phyloP scores from a whole-genome alignment of 2,797 vertebrate genomes.

The Gambelia wislizenii region DNA sequence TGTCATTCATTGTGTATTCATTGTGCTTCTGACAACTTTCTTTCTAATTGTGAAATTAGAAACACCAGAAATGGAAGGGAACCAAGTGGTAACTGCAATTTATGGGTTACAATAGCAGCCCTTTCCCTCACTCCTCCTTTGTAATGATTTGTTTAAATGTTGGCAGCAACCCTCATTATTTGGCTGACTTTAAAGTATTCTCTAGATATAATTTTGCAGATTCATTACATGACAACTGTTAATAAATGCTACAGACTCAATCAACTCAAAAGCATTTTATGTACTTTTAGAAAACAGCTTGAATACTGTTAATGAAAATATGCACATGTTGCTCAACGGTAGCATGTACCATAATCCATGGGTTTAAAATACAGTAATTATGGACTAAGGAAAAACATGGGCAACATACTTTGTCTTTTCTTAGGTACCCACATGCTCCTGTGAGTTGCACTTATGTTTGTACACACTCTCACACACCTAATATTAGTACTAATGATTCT shows the following conservation, averaged over 20 bases:
- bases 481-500: too few relatives aligned
- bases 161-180: conserved; percentile 13
- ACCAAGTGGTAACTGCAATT: not conserved
- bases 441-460: not conserved
- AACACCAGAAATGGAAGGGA: conserved; percentile 30
- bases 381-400: not conserved
- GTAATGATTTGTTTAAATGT: conserved; percentile 35
- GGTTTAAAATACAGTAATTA: not conserved
- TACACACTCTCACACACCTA: not conserved
- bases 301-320: not conserved
- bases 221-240: conserved; percentile 6
- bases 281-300: not conserved
- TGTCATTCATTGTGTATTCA: not conserved
- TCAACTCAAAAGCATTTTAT: not conserved
- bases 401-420: not conserved
- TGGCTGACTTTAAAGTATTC: conserved; percentile 21
- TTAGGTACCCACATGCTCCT: not conserved
- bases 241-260: conserved; percentile 21
- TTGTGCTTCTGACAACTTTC: conserved; percentile 6
- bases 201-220: conserved; percentile 29
- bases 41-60: conserved; percentile 44
- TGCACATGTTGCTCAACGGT: not conserved
- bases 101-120: not conserved
- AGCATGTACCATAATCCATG: too few relatives aligned
- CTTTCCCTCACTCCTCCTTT: not conserved